Base-by-base conservation (phyloP, 2,888 invertebrate genomes). In the Congeria kusceri region DNA sequence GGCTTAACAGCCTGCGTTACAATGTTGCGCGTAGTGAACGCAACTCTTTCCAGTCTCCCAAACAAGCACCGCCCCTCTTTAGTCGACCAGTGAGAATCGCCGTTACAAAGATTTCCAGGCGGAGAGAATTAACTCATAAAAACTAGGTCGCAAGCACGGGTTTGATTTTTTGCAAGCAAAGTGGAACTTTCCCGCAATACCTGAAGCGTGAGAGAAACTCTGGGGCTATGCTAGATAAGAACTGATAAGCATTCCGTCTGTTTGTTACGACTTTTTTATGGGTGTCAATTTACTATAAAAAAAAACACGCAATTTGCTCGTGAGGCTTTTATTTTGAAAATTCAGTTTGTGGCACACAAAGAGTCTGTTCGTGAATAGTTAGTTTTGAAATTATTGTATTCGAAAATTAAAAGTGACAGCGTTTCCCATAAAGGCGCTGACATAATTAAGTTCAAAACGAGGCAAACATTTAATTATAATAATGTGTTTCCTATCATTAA, bases 1-100 rank as follows among this genome's bases (percentile, higher is more conserved):
- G 78, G 82, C 78, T 76, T 71, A 71, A 39, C 72, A 72, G 78
- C 76, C 78, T 71, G 62, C 44, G 64, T 76, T 73, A 59, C 76
- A 71, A 68, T 73, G 69, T 56, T 66, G 49, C 56, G 27, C 62
- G 46, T 27, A 32, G 9, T 56, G 29, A 64, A 58, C 23, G 61
- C 56, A 27, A 32, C 32, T 67, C 28, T 69, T 29, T 46, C 68
- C 32, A 59, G 32, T 66, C 66, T 65, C 59, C 61, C 46, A 32
- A 39, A 32, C 18, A 63, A 68, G 59, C 57, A 58, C 68, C 83
- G 66, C 83, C 83, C 47, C 44, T 57, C 53, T 49, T 27, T 1
- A 2, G 13, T 23, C 20, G 39, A 25, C 83, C 79, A 83, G 79
- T 83, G 61, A 56, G 20, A 77, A 20, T 15, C 1, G 2, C 9